These are phyloP conservation scores for Rhagonycha fulva DNA, from an alignment of 2,888 invertebrate species.

Conservation along the genomic window DNA sequence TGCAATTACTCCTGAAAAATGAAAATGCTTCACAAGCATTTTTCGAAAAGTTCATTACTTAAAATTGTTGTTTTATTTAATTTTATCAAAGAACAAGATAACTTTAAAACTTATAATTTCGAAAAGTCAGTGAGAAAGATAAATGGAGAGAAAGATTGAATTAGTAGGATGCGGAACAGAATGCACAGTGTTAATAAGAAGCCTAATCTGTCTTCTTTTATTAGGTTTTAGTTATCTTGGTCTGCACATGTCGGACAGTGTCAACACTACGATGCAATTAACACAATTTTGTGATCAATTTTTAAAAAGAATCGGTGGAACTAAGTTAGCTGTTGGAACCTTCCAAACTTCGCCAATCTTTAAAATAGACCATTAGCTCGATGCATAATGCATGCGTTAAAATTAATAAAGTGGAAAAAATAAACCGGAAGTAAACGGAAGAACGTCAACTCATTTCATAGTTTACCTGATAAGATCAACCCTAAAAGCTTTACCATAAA, in stretches of 20 bases:
- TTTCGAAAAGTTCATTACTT: background rate
- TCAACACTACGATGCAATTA: conserved; percentile 6
- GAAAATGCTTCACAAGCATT: background rate
- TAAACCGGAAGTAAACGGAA: conserved; percentile 20
- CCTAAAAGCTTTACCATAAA: background rate
- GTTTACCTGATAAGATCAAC: conserved; percentile 14
- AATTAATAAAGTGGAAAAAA: conserved; percentile 15
- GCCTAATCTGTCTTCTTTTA: conserved; percentile 52
- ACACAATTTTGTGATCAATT: conserved; percentile 1
- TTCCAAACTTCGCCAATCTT: background rate
- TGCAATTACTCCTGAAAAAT: background rate
- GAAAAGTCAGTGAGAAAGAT: conserved; percentile 44
- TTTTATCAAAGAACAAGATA: conserved; percentile 7
- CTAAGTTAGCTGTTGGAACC: background rate
- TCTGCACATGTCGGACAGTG: conserved; percentile 7
- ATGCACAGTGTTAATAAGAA: conserved; percentile 47
- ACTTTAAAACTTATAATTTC: conserved; percentile 30
- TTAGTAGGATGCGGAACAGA: conserved; percentile 44
- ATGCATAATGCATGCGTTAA: conserved; percentile 20
- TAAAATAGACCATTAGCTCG: conserved; percentile 12
- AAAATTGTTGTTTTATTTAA: conserved; percentile 20
- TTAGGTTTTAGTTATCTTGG: conserved; percentile 38
- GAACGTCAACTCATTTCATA: conserved; percentile 18
- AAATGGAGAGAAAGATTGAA: conserved; percentile 47
- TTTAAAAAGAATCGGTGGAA: background rate